Conservation (phyloP, 2,113 vertebrate genomes). For the Pelmatolapia mariae region DNA sequence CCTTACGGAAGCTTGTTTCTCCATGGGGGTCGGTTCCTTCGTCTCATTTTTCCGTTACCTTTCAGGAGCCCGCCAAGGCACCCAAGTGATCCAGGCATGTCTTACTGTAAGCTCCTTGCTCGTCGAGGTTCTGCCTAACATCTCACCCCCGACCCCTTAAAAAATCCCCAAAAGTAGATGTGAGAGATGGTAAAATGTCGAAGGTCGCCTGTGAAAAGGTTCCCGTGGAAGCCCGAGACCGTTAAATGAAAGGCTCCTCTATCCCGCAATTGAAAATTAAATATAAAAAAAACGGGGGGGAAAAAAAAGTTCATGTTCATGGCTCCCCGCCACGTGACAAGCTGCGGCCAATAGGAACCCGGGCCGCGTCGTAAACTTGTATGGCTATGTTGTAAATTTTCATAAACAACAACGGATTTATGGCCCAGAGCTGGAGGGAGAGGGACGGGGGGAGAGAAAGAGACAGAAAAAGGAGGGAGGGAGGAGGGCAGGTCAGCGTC, state of each 20-base stretch:
- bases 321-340: slow-evolving; percentile 89
- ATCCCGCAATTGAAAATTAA: slow-evolving; percentile 95
- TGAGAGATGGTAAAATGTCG: slow-evolving; percentile 65
- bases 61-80: slow-evolving; percentile 44
- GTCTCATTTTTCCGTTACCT: slow-evolving; percentile 73
- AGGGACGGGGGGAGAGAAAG: background rate
- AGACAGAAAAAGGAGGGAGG: background rate
- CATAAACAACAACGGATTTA: slow-evolving; percentile 99
- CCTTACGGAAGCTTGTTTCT: slow-evolving; percentile 47
- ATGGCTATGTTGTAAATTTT: slow-evolving; percentile 99
- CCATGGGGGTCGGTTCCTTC: slow-evolving; percentile 65
- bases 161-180: slow-evolving; percentile 58
- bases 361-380: slow-evolving; percentile 94
- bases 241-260: slow-evolving; percentile 91
- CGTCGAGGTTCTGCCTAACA: slow-evolving; percentile 49
- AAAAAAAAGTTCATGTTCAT: slow-evolving; percentile 91
- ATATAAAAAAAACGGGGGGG: slow-evolving; percentile 51
- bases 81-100: slow-evolving; percentile 38
- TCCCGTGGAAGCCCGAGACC: slow-evolving; percentile 77
- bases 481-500: slow-evolving; percentile 79
- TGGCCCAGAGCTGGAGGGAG: slow-evolving; percentile 83
- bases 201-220: slow-evolving; percentile 54
- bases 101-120: slow-evolving; percentile 55
- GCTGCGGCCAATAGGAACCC: slow-evolving; percentile 85
- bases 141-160: background rate